phyloP scores from a whole-genome alignment of 2,113 vertebrate species.

The Rhizomys pruinosus region DNA sequence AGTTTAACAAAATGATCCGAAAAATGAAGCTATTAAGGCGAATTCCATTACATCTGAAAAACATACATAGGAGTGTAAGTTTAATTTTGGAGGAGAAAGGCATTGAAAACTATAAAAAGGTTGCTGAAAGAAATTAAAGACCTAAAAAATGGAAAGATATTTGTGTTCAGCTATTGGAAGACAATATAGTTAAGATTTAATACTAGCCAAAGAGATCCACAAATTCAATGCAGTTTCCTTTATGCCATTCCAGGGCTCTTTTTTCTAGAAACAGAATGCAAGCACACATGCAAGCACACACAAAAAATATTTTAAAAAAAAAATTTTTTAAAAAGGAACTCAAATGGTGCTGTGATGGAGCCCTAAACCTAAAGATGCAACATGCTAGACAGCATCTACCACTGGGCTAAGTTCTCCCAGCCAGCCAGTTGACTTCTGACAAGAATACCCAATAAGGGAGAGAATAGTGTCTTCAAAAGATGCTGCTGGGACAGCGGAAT shows the following conservation, averaged over 20 bases:
- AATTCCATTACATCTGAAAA: slow-evolving; percentile 34
- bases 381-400: not conserved
- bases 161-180: not conserved
- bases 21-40: slow-evolving; percentile 43
- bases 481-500: not conserved
- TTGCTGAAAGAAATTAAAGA: not conserved
- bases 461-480: not conserved
- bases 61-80: slow-evolving; percentile 23
- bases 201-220: not conserved
- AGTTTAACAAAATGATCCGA: not conserved
- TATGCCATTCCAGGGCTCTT: slow-evolving; percentile 18
- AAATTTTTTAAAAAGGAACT: slow-evolving; percentile 19
- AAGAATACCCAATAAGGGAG: not conserved
- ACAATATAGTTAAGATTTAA: slow-evolving; percentile 37
- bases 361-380: not conserved
- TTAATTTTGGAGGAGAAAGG: not conserved
- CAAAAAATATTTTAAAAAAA: too few species aligned
- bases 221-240: not conserved
- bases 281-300: too few species aligned
- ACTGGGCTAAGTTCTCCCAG: not conserved
- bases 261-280: not conserved
- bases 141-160: slow-evolving; percentile 39
- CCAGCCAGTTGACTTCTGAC: not conserved
- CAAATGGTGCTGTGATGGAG: not conserved
- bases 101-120: not conserved